phyloP scores from a whole-genome alignment of 2,797 vertebrate species.

The Loris lydekkerianus region DNA sequence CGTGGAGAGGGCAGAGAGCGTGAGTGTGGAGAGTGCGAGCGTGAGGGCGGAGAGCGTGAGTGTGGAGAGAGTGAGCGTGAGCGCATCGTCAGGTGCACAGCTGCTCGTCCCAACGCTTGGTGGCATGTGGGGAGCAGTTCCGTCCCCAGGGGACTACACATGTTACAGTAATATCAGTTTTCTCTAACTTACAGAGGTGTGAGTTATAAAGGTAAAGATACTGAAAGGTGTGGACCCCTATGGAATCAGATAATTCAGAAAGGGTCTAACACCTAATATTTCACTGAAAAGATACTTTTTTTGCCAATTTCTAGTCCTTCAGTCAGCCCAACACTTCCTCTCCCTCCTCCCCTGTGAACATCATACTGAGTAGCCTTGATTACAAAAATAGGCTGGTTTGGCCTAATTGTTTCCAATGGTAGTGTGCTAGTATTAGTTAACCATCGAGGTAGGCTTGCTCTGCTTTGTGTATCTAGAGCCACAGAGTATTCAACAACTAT shows the following conservation, averaged over 20 bases:
- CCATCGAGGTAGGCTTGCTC: not conserved
- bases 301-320: not conserved
- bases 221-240: not conserved
- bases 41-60: no score
- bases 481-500: not conserved
- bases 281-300: not conserved
- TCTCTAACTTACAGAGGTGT: not conserved
- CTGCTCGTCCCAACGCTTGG: not conserved
- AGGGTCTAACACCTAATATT: not conserved
- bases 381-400: not conserved
- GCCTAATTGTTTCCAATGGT: not conserved
- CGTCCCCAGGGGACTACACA: not conserved
- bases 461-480: not conserved
- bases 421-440: not conserved
- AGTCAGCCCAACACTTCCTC: not conserved
- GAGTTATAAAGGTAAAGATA: not conserved
- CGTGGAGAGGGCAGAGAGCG: no score
- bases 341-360: not conserved
- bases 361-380: slow-evolving; percentile 1
- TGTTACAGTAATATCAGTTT: not conserved
- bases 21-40: no score
- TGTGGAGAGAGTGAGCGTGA: not conserved
- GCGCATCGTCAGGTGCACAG: not conserved
- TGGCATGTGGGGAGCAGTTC: no score
- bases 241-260: not conserved